Conservation (phyloP, 2,888 invertebrate species). For the Meiosimyza platycephala region DNA sequence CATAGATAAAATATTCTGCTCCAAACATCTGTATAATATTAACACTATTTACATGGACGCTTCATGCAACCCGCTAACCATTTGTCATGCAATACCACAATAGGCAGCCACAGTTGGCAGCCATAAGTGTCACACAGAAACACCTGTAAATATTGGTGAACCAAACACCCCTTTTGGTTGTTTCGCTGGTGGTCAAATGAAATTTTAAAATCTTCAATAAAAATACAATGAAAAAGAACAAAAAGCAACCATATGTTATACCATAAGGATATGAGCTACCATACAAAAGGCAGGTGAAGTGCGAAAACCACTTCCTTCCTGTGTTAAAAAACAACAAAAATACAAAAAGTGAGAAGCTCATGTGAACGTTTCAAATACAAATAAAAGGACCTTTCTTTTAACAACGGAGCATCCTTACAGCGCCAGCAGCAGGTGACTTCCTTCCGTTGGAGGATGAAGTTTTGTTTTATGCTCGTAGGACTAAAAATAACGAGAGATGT, state of each 20-base stretch:
- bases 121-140: conserved; percentile 36
- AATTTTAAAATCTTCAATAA: conserved; percentile 51
- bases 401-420: too few relatives aligned
- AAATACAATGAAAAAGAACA: conserved; percentile 16
- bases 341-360: conserved; percentile 21
- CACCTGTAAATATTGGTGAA: conserved; percentile 62
- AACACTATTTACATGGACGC: too few relatives aligned
- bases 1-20: too few relatives aligned
- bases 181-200: conserved; percentile 55
- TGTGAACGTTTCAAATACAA: conserved; percentile 17
- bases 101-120: conserved; percentile 25
- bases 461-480: conserved; percentile 11
- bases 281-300: conserved; percentile 39
- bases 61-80: conserved; percentile 1
- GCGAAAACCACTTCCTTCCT: conserved; percentile 48
- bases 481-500: not conserved
- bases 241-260: not conserved
- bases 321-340: not conserved
- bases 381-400: conserved; percentile 27
- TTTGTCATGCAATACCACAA: conserved; percentile 27
- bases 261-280: not conserved
- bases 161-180: conserved; percentile 23
- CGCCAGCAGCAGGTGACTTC: too few relatives aligned
- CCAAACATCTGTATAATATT: too few relatives aligned
- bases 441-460: conserved; percentile 7